These are phyloP conservation scores for Ciona savignyi DNA, from an alignment of 23 tunicate species.

Conservation along the genomic window DNA sequence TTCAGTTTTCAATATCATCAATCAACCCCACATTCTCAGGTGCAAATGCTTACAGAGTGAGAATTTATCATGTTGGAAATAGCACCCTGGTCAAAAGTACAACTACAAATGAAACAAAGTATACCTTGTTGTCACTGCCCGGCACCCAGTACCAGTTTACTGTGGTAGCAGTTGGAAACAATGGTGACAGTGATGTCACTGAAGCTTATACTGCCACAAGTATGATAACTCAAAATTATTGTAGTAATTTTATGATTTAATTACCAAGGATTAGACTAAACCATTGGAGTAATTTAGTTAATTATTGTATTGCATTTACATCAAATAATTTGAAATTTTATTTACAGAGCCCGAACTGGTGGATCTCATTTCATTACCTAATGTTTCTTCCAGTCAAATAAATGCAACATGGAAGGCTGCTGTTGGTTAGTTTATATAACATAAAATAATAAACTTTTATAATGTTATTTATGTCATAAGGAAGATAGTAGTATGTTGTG, in stretches of 20 bases:
- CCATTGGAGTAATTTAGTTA: not conserved
- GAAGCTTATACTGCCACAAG: not conserved
- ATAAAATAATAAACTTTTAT: no score
- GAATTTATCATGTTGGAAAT: no score
- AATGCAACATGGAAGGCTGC: no score
- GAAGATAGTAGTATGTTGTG: no score
- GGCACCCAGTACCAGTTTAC: constrained; percentile 27
- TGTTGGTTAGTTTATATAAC: no score
- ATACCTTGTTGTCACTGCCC: constrained; percentile 11
- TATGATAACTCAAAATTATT: not conserved
- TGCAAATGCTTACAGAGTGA: constrained; percentile 1
- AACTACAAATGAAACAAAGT: not conserved
- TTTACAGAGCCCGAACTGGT: constrained; percentile 47
- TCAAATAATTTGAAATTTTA: not conserved
- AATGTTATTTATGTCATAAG: no score
- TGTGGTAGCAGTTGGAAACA: constrained; percentile 32
- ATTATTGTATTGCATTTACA: not conserved
- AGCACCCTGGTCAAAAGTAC: no score
- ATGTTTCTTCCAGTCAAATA: constrained; percentile 15
- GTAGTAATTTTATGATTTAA: no score
- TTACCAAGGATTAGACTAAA: no score
- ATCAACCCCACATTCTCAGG: no score
- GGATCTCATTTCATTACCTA: constrained; percentile 8
- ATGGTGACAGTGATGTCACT: constrained; percentile 17
- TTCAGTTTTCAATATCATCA: no score